Percentiles rank a stretch among this genome's conserved stretches.
phyloP scores from a whole-genome alignment of 2,113 vertebrate genomes.

The Halichoerus grypus region DNA sequence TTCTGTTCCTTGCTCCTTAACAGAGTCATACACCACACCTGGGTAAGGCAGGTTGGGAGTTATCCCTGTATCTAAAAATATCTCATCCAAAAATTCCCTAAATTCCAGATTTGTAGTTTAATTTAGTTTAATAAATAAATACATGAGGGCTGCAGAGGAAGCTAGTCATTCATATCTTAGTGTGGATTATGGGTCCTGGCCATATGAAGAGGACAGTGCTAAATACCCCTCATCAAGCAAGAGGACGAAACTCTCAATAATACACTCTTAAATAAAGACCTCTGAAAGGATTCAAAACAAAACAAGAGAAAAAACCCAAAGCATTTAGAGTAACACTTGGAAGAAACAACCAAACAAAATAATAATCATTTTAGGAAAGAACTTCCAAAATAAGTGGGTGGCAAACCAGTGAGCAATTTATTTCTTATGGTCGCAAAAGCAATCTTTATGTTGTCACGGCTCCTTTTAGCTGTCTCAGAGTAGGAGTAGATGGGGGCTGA shows the following conservation, averaged over 20 bases:
- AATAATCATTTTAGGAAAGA: background rate
- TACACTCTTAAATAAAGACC: background rate
- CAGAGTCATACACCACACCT: background rate
- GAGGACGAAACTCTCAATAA: background rate
- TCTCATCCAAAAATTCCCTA: background rate
- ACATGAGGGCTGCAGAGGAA: background rate
- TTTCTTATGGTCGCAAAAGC: background rate
- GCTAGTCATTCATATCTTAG: background rate
- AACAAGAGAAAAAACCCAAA: background rate
- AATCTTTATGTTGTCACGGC: background rate
- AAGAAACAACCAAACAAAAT: constrained; percentile 29
- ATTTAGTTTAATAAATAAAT: background rate
- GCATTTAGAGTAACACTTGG: background rate
- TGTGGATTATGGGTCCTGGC: background rate
- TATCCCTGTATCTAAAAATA: background rate
- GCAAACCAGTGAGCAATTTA: background rate
- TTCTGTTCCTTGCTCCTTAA: background rate
- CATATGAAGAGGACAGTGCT: background rate
- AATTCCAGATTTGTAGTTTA: background rate
- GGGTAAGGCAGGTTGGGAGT: background rate
- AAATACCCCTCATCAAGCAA: background rate
- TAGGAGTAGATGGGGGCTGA: background rate
- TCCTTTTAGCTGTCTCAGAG: background rate
- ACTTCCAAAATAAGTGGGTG: background rate
- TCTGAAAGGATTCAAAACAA: constrained; percentile 41